phyloP scores from a whole-genome alignment of 2,113 vertebrate species.

The Aegotheles bennettii region DNA sequence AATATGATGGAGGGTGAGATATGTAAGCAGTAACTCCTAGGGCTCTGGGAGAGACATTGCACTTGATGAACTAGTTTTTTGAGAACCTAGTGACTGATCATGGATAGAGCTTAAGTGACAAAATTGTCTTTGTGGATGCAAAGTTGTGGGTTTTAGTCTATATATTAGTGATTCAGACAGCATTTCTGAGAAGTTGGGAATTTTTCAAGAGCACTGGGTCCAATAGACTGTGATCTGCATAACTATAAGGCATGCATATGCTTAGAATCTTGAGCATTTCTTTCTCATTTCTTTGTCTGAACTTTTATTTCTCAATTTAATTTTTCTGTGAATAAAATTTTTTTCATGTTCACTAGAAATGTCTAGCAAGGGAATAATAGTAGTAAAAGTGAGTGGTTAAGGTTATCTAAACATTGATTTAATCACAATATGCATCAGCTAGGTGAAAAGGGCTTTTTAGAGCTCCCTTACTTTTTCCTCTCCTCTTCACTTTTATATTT shows the following conservation, averaged over 20 bases:
- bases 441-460: neutral
- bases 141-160: neutral
- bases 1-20: neutral
- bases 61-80: neutral
- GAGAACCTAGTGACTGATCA: accelerated
- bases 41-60: neutral
- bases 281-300: neutral
- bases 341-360: neutral
- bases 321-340: neutral
- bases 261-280: neutral
- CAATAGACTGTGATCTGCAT: neutral
- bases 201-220: neutral
- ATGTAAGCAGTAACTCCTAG: neutral
- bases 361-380: neutral
- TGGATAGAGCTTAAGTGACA: neutral
- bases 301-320: neutral
- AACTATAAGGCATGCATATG: neutral
- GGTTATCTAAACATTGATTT: neutral
- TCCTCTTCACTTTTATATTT: neutral
- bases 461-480: neutral
- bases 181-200: neutral
- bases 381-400: neutral
- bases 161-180: neutral
- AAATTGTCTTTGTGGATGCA: neutral
- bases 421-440: neutral